Conservation (phyloP, 2,888 invertebrate species). For the Meliscaeva auricollis region DNA sequence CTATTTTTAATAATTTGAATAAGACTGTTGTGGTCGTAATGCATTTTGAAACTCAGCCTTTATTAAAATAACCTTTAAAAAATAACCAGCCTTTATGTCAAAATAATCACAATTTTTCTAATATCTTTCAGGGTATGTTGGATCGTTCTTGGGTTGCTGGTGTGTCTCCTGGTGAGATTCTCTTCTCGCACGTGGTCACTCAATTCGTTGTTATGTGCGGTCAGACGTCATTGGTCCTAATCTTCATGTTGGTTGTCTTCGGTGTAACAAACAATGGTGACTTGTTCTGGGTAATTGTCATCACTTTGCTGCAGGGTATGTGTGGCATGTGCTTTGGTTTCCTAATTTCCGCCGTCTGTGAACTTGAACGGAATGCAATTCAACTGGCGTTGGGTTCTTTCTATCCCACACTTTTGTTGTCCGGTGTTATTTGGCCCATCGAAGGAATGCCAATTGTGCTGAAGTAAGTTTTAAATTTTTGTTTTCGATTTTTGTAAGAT, state of each 20-base stretch:
- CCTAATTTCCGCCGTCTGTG: conserved; percentile 96
- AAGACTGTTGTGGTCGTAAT: too few species aligned
- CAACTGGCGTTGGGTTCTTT: conserved; percentile 96
- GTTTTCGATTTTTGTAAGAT: background rate
- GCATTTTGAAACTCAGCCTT: too few species aligned
- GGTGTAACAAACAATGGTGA: conserved; percentile 96
- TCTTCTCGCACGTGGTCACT: conserved; percentile 96
- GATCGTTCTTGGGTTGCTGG: conserved; percentile 98
- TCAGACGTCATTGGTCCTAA: conserved; percentile 94
- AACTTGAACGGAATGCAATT: conserved; percentile 96
- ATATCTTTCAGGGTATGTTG: conserved; percentile 87
- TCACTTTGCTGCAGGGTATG: conserved; percentile 95
- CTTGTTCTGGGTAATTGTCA: conserved; percentile 91
- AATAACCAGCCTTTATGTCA: too few species aligned
- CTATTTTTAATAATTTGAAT: too few species aligned
- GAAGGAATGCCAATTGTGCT: conserved; percentile 96
- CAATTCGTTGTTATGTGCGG: conserved; percentile 98
- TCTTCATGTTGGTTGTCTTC: conserved; percentile 96
- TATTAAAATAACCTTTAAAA: too few species aligned
- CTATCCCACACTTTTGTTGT: conserved; percentile 95
- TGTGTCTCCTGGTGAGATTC: conserved; percentile 95
- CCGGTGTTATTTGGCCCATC: conserved; percentile 98
- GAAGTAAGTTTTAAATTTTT: conserved; percentile 82
- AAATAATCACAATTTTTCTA: background rate
- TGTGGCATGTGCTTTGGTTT: conserved; percentile 99